These are phyloP conservation scores for Sandelia bainsii DNA, from an alignment of 2,797 vertebrate species.

Conservation along the genomic window DNA sequence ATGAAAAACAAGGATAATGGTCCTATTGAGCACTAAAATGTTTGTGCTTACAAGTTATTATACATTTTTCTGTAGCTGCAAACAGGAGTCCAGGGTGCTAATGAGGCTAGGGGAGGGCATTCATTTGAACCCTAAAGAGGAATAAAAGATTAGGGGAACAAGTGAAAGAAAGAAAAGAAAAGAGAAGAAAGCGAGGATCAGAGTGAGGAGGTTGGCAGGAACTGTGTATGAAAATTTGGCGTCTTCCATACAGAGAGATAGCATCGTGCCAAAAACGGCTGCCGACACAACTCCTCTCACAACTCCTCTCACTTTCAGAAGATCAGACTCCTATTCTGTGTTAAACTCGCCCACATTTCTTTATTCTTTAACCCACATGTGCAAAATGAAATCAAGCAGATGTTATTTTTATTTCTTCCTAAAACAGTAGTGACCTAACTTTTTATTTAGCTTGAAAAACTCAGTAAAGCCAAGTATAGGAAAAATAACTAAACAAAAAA, in stretches of 20 bases:
- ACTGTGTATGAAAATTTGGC: constrained; percentile 84
- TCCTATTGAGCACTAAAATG: constrained; percentile 72
- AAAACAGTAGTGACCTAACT: constrained; percentile 32
- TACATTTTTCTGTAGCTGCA: constrained; percentile 77
- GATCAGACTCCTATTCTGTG: constrained; percentile 57
- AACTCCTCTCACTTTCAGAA: constrained; percentile 75
- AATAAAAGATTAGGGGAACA: constrained; percentile 80
- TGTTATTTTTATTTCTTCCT: constrained; percentile 40
- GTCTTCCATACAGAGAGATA: constrained; percentile 80
- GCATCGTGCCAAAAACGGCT: constrained; percentile 81
- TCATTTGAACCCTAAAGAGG: constrained; percentile 80
- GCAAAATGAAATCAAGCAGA: constrained; percentile 50
- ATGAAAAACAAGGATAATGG: constrained; percentile 64
- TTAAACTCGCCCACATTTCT: constrained; percentile 67
- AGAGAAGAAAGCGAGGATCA: constrained; percentile 81
- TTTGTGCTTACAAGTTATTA: constrained; percentile 80
- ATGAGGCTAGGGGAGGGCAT: constrained; percentile 79
- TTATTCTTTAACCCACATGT: constrained; percentile 60
- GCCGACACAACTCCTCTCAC: constrained; percentile 78
- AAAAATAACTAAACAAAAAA: constrained; percentile 29
- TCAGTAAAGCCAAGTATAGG: neutral
- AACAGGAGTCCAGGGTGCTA: constrained; percentile 79
- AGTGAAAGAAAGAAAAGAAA: constrained; percentile 74
- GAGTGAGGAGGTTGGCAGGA: constrained; percentile 82
- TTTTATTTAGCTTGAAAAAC: constrained; percentile 23